Base-by-base conservation (phyloP, 1,140 invertebrate genomes). In the Elysia chlorotica region DNA sequence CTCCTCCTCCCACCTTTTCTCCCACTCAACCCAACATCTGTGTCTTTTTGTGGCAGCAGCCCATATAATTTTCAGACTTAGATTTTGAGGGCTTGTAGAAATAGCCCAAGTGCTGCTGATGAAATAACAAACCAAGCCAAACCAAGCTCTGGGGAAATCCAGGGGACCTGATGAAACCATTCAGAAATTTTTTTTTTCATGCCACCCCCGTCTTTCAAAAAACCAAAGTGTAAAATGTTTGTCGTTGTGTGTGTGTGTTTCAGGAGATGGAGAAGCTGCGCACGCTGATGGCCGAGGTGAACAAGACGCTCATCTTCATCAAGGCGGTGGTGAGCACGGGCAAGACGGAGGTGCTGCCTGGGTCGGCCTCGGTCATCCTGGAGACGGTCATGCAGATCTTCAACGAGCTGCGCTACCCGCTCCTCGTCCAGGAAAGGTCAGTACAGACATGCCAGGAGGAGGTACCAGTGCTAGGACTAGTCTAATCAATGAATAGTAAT, bases 331-430 rank as follows among this genome's bases (percentile, higher is more conserved):
- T 92, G 69, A 96, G 96, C 87, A 93, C 95, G 83, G 82, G 81
- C 57, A 96, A 94, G 87, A 89, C 96, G 74, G 95, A 96, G 89
- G 95, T 96, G 91, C 88, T 97, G 73, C 94, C 95, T 0, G 95
- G 94, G 48, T 96, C 96, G 85, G 95, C 94, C 66, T 96, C 94
- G 21, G 93, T 96, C 79, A 93, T 97, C 72, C 90, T 98, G 73
- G 96, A 98, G 85, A 95, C 92, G 23, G 93, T 97, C 74, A 93
- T 94, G 81, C 93, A 93, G 76, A 94, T 97, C 86, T 94, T 95
- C 87, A 92, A 92, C 30, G 86, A 90, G 66, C 89, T 91, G 74
- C 92, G 89, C 81, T 92, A 91, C 53, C 69, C 91, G 90, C 78
- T 92, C 56, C 87, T 92, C 59, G 92, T 91, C 78, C 92, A 93